These are phyloP conservation scores for Gambelia wislizenii DNA, from an alignment of 2,797 vertebrate genomes.

Conservation along the genomic window DNA sequence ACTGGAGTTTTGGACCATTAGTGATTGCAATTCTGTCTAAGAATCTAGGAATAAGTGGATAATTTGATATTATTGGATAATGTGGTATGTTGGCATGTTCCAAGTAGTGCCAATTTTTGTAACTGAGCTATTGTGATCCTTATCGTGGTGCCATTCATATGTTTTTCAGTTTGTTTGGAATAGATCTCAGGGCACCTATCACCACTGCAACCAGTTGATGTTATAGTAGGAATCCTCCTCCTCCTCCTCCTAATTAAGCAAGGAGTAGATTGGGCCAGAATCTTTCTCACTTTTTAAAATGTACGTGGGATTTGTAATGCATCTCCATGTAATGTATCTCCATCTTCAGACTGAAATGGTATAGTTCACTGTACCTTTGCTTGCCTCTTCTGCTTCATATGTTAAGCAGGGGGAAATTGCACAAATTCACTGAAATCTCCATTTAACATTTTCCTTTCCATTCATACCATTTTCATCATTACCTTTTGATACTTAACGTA, in stretches of 20 bases:
- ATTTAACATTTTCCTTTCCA: background rate
- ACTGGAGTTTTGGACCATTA: too few relatives aligned
- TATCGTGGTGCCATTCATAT: too few relatives aligned
- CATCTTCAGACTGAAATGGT: background rate
- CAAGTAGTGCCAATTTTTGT: too few relatives aligned
- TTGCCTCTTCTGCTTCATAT: background rate
- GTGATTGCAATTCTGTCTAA: too few relatives aligned
- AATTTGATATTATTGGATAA: too few relatives aligned
- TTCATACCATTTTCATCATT: background rate
- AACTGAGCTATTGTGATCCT: too few relatives aligned
- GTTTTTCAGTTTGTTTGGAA: too few relatives aligned
- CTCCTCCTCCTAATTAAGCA: background rate
- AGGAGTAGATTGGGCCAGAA: background rate
- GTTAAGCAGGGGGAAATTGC: background rate
- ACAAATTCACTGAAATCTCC: background rate
- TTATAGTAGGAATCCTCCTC: too few relatives aligned
- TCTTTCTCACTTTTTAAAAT: background rate
- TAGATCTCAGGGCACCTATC: too few relatives aligned
- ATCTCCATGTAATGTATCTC: background rate
- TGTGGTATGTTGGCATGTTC: too few relatives aligned
- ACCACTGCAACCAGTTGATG: too few relatives aligned
- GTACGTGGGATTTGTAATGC: background rate
- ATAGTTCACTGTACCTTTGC: background rate
- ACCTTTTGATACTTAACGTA: conserved; percentile 42
- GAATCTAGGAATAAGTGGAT: too few relatives aligned